Evolutionary conservation across 2,888 invertebrate genomes (phyloP), one percentile per base, ranked within the genome.

Genomic region (Megalurothrips usitatus): DNA sequence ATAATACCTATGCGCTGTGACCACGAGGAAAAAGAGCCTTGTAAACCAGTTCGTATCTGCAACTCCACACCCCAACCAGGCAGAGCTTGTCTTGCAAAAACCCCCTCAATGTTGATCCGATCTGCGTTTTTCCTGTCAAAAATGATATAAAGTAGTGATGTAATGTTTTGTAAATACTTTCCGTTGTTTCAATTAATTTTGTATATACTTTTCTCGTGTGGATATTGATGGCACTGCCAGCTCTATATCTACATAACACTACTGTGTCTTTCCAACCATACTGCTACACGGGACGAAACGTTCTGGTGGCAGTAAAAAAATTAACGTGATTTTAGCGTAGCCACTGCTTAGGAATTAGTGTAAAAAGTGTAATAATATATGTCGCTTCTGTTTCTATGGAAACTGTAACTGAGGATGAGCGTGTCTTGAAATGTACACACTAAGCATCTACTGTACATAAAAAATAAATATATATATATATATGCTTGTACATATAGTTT

Each of bases 251-350:
- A 75, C 23, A 75, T 26, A 23, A 26, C 68, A 75, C 68, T 75
- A 75, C 68, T 23, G 68, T 75, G 68, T 75, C 68, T 75, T 75
- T 75, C 68, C 68, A 75, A 75, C 23, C 58, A 10, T 75, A 75
- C 26, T 75, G 34, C 34, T 43, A 43, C 34, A 6, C 34, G 6
- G 34, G 34, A 43, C 34, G 6, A 43, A 4, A 43, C 12, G 23
- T 26, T 75, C 23, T 23, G 23, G 26, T 12, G 26, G 58, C 6
- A 17, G 17, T 58, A 17, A 19, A 19, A 58, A 58, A 58, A 19
- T 19, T 17, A 19, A 58, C 58, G 4, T 58, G 19, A 58, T 17
- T 58, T 19, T 58, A 58, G 58, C 14, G 17, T 19, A 58, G 58
- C 34, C 58, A 58, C 58, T 58, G 58, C 58, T 58, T 58, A 58